Evolutionary conservation across 2,888 invertebrate genomes (phyloP).

Genomic region (Drosophila siamana): DNA sequence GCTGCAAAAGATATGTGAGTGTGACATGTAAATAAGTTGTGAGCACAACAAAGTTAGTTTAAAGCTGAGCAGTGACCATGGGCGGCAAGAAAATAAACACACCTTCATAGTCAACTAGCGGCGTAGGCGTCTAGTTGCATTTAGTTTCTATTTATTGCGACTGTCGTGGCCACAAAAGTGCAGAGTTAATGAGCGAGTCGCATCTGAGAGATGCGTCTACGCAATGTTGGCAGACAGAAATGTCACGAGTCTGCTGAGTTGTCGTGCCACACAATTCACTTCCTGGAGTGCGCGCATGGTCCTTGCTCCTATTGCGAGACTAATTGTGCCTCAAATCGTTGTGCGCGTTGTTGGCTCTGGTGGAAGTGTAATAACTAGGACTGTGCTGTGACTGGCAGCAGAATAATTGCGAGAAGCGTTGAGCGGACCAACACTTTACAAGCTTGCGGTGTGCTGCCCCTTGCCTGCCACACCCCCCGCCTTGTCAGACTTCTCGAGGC

Average conservation of each 20-base stretch:
- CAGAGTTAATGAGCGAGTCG: slow-evolving; percentile 23
- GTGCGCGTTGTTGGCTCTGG: slow-evolving; percentile 21
- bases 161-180: not conserved
- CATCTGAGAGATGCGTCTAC: slow-evolving; percentile 5
- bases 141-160: not conserved
- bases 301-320: slow-evolving; percentile 49
- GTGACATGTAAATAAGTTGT: no score
- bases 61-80: not conserved
- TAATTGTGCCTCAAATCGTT: slow-evolving; percentile 66
- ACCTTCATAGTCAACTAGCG: not conserved
- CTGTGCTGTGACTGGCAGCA: slow-evolving; percentile 39
- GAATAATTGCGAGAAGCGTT: slow-evolving; percentile 72
- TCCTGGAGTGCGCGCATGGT: slow-evolving; percentile 46
- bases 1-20: no score
- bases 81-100: not conserved
- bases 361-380: slow-evolving; percentile 21
- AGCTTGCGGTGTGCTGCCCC: slow-evolving; percentile 3
- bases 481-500: slow-evolving; percentile 24
- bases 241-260: not conserved
- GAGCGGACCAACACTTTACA: slow-evolving; percentile 42
- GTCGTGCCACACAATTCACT: slow-evolving; percentile 30
- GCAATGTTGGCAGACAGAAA: slow-evolving; percentile 30
- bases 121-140: not conserved
- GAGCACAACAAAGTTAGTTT: no score
- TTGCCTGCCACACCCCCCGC: not conserved